phyloP scores from a whole-genome alignment of 35 echinoderm and acorn worm genomes.

The Amphiura filiformis region DNA sequence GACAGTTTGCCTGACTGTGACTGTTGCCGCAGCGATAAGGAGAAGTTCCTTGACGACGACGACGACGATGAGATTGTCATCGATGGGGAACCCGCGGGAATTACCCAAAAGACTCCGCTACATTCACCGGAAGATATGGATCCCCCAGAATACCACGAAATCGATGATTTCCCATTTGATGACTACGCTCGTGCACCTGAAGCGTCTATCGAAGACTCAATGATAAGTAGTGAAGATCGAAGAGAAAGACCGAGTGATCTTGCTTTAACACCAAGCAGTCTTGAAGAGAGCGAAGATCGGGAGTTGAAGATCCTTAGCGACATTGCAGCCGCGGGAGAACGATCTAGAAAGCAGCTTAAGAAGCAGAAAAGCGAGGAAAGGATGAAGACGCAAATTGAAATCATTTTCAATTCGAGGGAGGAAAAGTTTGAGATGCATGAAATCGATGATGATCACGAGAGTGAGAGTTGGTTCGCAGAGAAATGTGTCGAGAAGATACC shows the following conservation, averaged over 20 bases:
- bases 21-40: no score
- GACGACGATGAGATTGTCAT: no score
- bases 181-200: not conserved
- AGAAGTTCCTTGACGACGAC: no score
- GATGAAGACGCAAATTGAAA: not conserved
- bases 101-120: no score
- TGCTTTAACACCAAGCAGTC: not conserved
- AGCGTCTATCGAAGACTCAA: not conserved
- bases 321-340: not conserved
- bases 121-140: no score
- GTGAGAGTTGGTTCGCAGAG: not conserved
- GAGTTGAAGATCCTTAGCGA: not conserved
- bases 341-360: not conserved
- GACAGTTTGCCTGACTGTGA: no score
- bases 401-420: not conserved
- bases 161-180: not conserved
- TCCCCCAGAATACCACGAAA: not conserved
- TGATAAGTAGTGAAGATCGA: not conserved
- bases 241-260: not conserved
- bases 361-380: not conserved
- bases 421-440: not conserved
- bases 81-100: no score
- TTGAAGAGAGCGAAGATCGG: not conserved
- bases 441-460: not conserved
- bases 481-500: not conserved